Conservation (phyloP, 2,888 invertebrate genomes). For the Notodonta dromedarius region DNA sequence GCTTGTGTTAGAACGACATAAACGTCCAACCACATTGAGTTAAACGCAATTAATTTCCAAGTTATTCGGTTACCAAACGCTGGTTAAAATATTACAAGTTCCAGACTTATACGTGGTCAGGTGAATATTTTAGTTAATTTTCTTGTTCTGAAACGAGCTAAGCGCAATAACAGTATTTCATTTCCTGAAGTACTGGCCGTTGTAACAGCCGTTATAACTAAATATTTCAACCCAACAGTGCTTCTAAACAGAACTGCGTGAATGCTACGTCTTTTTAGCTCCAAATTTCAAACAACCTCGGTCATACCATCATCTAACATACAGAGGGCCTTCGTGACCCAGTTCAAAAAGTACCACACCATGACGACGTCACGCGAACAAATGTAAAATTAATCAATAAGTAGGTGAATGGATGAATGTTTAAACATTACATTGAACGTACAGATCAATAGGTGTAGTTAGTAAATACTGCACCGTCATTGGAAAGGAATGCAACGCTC, state of each 20-base stretch:
- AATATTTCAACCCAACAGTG: background rate
- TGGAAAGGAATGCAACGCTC: conserved; percentile 47
- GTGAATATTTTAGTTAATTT: background rate
- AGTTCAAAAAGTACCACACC: conserved; percentile 58
- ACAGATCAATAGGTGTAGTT: conserved; percentile 50
- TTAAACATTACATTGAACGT: conserved; percentile 49
- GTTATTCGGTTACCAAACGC: conserved; percentile 18
- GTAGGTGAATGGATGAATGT: conserved; percentile 45
- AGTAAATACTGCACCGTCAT: conserved; percentile 54
- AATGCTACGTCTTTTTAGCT: too few relatives aligned
- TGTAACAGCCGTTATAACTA: background rate
- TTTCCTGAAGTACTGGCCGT: background rate
- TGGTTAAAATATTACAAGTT: conserved; percentile 17
- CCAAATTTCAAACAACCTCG: too few relatives aligned
- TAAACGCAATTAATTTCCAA: conserved; percentile 17
- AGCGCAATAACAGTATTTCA: conserved; percentile 1
- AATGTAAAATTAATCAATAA: conserved; percentile 47
- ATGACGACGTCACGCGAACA: conserved; percentile 43
- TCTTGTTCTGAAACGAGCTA: conserved; percentile 1
- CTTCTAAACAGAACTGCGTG: background rate
- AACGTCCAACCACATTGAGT: conserved; percentile 13
- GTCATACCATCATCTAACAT: background rate
- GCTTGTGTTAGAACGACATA: conserved; percentile 12
- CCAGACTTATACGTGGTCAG: background rate
- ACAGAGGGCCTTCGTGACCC: conserved; percentile 46